A percentile compares a stretch with the other conserved stretches of the same genome.
Conservation (phyloP, 2,113 vertebrate species). For the Paracanthobrama guichenoti region DNA sequence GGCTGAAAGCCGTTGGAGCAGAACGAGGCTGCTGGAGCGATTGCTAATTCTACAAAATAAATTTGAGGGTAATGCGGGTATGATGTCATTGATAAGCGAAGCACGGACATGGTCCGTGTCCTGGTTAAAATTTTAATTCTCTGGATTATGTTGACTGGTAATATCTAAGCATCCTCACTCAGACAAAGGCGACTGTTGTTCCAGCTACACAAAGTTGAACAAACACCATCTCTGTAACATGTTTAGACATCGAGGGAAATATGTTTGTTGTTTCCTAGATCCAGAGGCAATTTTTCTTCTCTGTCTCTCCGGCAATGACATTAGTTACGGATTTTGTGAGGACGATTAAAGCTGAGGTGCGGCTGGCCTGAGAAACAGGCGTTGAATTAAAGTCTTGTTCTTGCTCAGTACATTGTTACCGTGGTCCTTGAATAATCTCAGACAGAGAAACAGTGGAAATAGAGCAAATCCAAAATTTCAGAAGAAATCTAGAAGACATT, state of each 20-base stretch:
- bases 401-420: slow-evolving; percentile 17
- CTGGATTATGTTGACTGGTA: background rate
- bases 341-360: slow-evolving; percentile 45
- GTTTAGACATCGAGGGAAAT: slow-evolving; percentile 44
- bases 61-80: too few relatives aligned
- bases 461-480: background rate
- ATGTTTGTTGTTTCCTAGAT: slow-evolving; percentile 40
- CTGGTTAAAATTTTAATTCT: too few relatives aligned
- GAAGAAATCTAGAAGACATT: background rate
- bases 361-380: background rate
- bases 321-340: slow-evolving; percentile 33
- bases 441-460: background rate
- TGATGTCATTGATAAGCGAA: too few relatives aligned
- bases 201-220: slow-evolving; percentile 17
- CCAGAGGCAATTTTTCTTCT: slow-evolving; percentile 36
- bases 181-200: background rate
- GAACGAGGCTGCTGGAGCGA: too few relatives aligned
- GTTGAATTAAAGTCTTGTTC: slow-evolving; percentile 30
- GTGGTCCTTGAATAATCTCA: slow-evolving; percentile 11
- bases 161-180: background rate
- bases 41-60: too few relatives aligned
- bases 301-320: background rate
- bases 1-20: too few relatives aligned
- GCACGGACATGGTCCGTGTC: too few relatives aligned
- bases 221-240: slow-evolving; percentile 23